phyloP scores from a whole-genome alignment of 2,113 vertebrate species.

The Haplotaxodon microlepis region DNA sequence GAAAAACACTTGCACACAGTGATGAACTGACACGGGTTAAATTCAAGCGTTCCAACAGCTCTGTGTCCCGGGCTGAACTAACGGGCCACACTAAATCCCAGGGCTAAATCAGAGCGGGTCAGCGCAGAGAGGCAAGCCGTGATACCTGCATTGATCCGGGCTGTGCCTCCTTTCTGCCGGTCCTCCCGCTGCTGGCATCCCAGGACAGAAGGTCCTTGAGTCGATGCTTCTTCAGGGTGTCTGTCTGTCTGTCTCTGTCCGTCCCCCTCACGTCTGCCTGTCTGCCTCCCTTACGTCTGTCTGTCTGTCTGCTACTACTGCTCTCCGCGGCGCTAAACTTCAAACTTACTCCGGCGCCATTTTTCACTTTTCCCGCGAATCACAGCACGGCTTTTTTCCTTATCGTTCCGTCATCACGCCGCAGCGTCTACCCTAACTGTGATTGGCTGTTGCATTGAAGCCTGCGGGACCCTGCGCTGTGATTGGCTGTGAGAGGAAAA shows the following conservation, averaged over 20 bases:
- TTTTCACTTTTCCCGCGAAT: conserved; percentile 64
- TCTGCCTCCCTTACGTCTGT: not conserved
- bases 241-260: not conserved
- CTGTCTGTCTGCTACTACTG: not conserved
- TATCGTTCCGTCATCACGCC: not conserved
- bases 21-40: not conserved
- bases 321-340: conserved; percentile 29
- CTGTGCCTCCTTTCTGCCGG: not conserved
- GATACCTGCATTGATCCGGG: not conserved
- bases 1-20: not conserved
- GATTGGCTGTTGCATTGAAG: not conserved
- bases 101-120: not conserved
- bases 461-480: not conserved
- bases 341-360: conserved; percentile 51
- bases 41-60: not conserved
- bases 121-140: not conserved
- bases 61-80: not conserved
- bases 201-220: not conserved
- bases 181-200: not conserved
- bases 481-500: not conserved
- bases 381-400: not conserved
- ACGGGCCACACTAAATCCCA: not conserved
- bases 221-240: not conserved
- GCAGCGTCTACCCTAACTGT: not conserved
- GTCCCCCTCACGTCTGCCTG: not conserved